These are phyloP conservation scores for Luidia sarsii DNA, from an alignment of 53 echinoderm and acorn worm species.

Conservation along the genomic window DNA sequence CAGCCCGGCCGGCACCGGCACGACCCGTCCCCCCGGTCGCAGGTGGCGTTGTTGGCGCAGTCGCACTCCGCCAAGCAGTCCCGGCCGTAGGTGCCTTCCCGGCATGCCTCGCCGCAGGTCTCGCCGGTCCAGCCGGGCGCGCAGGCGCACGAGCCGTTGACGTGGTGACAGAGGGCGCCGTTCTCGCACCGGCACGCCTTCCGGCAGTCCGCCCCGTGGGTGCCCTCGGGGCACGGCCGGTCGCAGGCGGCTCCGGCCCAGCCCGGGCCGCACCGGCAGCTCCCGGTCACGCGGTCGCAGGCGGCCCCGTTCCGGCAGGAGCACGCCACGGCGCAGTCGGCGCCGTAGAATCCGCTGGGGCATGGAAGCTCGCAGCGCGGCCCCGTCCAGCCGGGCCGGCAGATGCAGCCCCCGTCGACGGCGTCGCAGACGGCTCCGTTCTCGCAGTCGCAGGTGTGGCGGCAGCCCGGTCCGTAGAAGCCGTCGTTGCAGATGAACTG, in stretches of 20 bases:
- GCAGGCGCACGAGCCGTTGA: constrained; percentile 66
- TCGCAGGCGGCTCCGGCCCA: constrained; percentile 55
- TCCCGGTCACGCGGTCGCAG: constrained; percentile 54
- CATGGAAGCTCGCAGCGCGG: constrained; percentile 53
- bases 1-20: constrained; percentile 80
- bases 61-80: constrained; percentile 68
- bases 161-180: constrained; percentile 37
- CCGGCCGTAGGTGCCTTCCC: constrained; percentile 63
- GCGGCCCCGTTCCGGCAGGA: constrained; percentile 54
- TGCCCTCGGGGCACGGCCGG: constrained; percentile 40
- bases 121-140: constrained; percentile 75
- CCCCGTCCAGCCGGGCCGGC: constrained; percentile 66
- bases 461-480: constrained; percentile 57
- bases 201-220: constrained; percentile 43
- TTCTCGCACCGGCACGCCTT: constrained; percentile 42
- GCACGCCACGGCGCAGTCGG: constrained; percentile 51
- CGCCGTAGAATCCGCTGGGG: constrained; percentile 46
- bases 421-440: constrained; percentile 57
- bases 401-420: constrained; percentile 60
- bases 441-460: constrained; percentile 39
- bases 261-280: constrained; percentile 51
- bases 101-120: constrained; percentile 64
- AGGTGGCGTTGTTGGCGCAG: constrained; percentile 72
- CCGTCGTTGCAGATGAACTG: constrained; percentile 50
- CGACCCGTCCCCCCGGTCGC: constrained; percentile 74